A percentile compares a stretch with the other conserved stretches of the same genome.
Evolutionary conservation across 2,113 vertebrate species (phyloP).

Genomic region (Sinocyclocheilus anshuiensis): DNA sequence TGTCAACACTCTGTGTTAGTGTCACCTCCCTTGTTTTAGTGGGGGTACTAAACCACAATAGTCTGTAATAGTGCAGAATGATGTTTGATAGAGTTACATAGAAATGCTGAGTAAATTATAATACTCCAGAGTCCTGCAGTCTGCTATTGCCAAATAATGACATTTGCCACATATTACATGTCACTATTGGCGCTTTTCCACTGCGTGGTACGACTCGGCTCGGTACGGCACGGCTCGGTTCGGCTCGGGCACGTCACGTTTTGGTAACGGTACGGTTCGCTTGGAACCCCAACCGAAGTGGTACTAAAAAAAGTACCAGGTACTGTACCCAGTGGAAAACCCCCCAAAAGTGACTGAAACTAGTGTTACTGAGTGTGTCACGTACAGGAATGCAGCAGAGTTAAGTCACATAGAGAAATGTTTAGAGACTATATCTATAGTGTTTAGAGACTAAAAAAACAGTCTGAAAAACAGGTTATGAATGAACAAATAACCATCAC

Average conservation of each 20-base stretch:
- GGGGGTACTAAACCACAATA: background rate
- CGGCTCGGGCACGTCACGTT: too few species aligned
- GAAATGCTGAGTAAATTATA: background rate
- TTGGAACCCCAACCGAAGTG: too few species aligned
- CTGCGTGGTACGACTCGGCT: too few species aligned
- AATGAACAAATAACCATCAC: background rate
- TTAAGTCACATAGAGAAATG: slow-evolving; percentile 11
- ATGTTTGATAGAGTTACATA: background rate
- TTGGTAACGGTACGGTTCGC: too few species aligned
- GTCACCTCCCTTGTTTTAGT: background rate
- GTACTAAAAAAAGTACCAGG: too few species aligned
- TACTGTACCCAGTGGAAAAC: too few species aligned
- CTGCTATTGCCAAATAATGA: background rate
- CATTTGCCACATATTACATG: slow-evolving; percentile 30
- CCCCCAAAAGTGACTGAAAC: too few species aligned
- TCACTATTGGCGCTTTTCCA: too few species aligned
- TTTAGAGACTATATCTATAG: background rate
- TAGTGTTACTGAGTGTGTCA: background rate
- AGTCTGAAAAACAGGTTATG: background rate
- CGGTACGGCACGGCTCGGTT: too few species aligned
- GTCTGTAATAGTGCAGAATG: background rate
- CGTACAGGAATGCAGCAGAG: slow-evolving; percentile 8
- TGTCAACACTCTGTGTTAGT: background rate
- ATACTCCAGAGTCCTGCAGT: background rate
- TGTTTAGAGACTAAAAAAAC: background rate